A percentile compares a stretch with the other conserved stretches of the same genome.
These are phyloP conservation scores for Pantherophis vulpinus DNA, from an alignment of 2,797 vertebrate genomes.

Conservation along the genomic window DNA sequence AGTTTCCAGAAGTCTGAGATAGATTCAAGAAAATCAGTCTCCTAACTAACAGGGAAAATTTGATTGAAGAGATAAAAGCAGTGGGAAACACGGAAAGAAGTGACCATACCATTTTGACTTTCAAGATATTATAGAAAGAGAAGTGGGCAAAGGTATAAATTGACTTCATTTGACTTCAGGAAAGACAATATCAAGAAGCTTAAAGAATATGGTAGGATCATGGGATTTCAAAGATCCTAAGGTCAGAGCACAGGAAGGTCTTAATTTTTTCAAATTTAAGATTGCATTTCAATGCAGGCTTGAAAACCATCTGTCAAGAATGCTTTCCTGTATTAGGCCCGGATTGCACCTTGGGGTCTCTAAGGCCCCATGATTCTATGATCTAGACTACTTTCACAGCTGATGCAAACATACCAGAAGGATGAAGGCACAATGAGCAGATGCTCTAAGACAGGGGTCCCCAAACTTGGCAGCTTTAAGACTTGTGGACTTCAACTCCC, in stretches of 20 bases:
- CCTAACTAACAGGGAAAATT: background rate
- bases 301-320: background rate
- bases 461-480: no score
- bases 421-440: background rate
- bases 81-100: background rate
- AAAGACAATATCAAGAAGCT: background rate
- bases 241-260: background rate
- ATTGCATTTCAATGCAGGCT: background rate
- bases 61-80: background rate
- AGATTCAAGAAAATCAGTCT: background rate
- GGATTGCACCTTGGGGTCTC: background rate
- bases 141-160: background rate
- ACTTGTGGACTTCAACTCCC: no score
- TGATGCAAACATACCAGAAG: background rate
- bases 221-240: background rate
- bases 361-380: background rate
- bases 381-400: background rate
- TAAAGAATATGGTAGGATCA: background rate
- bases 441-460: background rate
- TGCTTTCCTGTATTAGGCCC: background rate
- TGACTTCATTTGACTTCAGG: background rate
- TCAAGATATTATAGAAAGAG: background rate
- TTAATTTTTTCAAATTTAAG: background rate
- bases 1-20: background rate
- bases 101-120: background rate